Evolutionary conservation across 2,888 invertebrate genomes (phyloP), one percentile per base, ranked within the genome.

Genomic region (Pterobdella sp.): DNA sequence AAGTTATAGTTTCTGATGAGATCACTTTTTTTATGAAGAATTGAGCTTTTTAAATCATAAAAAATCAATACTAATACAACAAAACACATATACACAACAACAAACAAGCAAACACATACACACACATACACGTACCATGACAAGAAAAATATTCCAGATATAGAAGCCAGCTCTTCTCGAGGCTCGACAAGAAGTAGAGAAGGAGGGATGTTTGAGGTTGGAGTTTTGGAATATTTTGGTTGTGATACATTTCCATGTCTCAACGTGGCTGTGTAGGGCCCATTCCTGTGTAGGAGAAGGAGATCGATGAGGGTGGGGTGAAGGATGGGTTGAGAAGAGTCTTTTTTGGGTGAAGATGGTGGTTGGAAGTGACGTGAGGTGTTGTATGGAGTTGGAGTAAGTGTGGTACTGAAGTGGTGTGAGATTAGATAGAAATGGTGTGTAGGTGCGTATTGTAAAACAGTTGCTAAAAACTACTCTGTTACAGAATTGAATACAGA

Each of bases 201-300:
- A 75, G 32, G 78, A 77, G 18, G 78, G 77, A 49, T 77, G 78
- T 68, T 78, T 77, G 72, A 74, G 76, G 56, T 75, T 76, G 31
- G 77, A 76, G 64, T 77, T 77, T 67, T 77, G 77, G 67, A 78
- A 78, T 29, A 76, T 76, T 34, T 76, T 74, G 18, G 78, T 76
- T 14, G 77, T 77, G 18, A 78, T 74, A n/a, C 77, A 72, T 52
- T 76, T 76, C 75, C 75, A 76, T 52, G 77, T 79, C 73, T 79
- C 78, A 42, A 79, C 79, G 75, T 78, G 78, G 66, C 76, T 77
- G 74, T 79, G 79, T 1, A 79, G 76, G n/a, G 76, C 74, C 79
- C 79, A 79, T 63, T 79, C 78, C 60, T 56, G 60, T 56, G 7
- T 56, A 26, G 18, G 60, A 26, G 60, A n/a, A n/a, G n/a, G n/a